A percentile compares a stretch with the other conserved stretches of the same genome.
Conservation (phyloP, 2,113 vertebrate genomes). For the Zosterops borbonicus region DNA sequence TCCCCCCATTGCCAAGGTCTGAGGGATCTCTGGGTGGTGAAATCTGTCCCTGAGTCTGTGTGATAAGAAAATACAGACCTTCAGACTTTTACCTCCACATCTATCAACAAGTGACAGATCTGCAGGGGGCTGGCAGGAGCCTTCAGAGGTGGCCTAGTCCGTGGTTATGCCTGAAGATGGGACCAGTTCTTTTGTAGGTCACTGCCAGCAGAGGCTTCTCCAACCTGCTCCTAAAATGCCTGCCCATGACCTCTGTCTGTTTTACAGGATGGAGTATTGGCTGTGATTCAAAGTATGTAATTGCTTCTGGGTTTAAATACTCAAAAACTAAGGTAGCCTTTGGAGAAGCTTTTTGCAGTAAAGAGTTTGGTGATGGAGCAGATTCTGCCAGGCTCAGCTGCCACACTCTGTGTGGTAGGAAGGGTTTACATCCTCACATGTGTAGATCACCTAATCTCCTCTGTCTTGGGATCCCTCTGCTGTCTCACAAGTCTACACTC, state of each 20-base stretch:
- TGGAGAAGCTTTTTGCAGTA: neutral
- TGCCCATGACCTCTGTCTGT: accelerated
- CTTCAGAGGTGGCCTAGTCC: neutral
- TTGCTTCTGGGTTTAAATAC: neutral
- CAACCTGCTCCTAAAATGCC: neutral
- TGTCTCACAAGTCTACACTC: neutral
- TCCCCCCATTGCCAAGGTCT: neutral
- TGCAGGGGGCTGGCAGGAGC: neutral
- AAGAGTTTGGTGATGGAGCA: accelerated
- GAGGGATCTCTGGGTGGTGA: neutral
- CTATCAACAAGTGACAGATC: neutral
- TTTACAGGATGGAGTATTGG: neutral
- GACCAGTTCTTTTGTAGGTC: neutral
- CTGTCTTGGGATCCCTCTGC: neutral
- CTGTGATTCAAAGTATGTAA: neutral
- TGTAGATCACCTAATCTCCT: neutral
- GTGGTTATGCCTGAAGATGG: neutral
- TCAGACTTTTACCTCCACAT: neutral
- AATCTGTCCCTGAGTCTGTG: neutral
- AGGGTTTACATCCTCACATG: neutral
- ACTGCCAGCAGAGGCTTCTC: neutral
- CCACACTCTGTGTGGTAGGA: accelerated
- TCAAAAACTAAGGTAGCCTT: neutral
- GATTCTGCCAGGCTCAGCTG: neutral
- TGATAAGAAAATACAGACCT: neutral